Evolutionary conservation across 2,888 invertebrate species (phyloP), one percentile per base, ranked within the genome.

Genomic region (Drosophila pseudotakahashii): DNA sequence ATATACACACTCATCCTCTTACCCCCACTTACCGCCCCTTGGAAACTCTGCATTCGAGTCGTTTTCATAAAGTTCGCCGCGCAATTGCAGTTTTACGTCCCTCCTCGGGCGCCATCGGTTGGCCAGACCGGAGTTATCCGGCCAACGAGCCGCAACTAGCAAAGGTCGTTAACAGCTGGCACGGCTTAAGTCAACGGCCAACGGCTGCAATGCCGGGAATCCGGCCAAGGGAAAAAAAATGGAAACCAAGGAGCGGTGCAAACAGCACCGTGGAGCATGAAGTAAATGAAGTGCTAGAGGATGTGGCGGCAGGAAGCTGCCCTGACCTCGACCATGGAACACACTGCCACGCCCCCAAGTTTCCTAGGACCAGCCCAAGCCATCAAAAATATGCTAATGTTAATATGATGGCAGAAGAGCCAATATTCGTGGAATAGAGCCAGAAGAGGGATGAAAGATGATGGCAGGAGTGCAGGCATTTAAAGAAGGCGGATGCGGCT

Each of bases 151-250:
- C 68, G 70, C 77, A 71, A 77, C 79, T 79, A 71, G 73, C 80
- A 77, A 76, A 85, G 86, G 86, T 83, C 86, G 88, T 88, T 83
- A 83, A 77, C 82, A 88, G 82, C 81, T 87, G 81, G 75, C 63
- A 72, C 66, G 72, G 75, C 88, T 82, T 88, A 88, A 88, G 67
- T 64, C 72, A 64, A 52, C n/a, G 37, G 52, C 66, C 52, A 59
- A 42, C 37, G 55, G 47, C 73, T 42, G 16, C 52, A 60, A 47
- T 66, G 53, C 53, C 30, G 44, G 13, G 64, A 54, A 53, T 66
- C 64, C 36, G 41, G 30, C 41, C 13, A 9, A 44, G 37, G 37
- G 62, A 1, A 69, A 73, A 63, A 74, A 57, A 52, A 36, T 44
- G 60, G 42, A 58, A 51, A 26, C 44, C 47, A 72, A 58, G 63